A percentile compares a stretch with the other conserved stretches of the same genome.
Evolutionary conservation across 2,113 vertebrate species (phyloP).

Genomic region (Dendropsophus ebraccatus): DNA sequence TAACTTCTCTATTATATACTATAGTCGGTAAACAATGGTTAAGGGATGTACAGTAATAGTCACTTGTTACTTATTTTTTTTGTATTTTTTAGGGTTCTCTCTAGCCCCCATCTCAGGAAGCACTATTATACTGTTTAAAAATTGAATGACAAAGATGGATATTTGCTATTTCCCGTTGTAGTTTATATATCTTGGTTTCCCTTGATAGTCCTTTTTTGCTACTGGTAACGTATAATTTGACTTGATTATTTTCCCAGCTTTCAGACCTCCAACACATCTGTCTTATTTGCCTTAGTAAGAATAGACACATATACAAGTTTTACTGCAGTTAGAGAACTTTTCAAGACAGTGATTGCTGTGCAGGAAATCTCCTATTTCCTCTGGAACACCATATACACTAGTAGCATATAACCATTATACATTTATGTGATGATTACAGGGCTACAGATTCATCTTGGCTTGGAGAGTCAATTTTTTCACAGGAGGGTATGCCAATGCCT

Average conservation of each 20-base stretch:
- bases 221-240: background rate
- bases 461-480: background rate
- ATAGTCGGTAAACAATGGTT: no score
- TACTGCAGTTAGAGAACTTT: background rate
- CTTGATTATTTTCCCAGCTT: background rate
- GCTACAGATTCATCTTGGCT: background rate
- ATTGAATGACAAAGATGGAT: no score
- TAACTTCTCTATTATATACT: no score
- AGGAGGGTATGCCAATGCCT: background rate
- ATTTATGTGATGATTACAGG: background rate
- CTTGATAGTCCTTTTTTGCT: background rate
- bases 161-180: no score
- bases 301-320: background rate
- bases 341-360: background rate
- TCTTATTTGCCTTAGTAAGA: background rate
- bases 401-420: background rate
- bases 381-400: background rate
- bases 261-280: constrained; percentile 2
- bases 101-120: no score
- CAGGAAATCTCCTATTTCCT: background rate
- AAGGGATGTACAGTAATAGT: no score
- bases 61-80: no score
- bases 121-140: no score
- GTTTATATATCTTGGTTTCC: background rate
- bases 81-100: no score